Conservation (phyloP, 2,113 vertebrate genomes). For the Proteles cristata region DNA sequence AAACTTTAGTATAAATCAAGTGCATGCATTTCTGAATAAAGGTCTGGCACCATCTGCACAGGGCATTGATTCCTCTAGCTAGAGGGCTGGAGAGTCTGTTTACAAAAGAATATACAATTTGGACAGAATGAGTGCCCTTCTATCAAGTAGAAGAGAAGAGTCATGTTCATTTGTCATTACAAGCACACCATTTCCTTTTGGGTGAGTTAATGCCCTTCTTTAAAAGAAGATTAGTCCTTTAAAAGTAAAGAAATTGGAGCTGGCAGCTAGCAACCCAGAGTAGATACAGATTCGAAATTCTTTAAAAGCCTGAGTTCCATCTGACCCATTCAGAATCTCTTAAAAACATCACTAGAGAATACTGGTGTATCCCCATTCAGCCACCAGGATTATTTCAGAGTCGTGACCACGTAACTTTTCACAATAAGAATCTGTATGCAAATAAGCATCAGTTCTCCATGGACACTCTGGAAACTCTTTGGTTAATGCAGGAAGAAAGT, state of each 20-base stretch:
- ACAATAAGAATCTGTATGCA: not conserved
- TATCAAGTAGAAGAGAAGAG: conserved; percentile 70
- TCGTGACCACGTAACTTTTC: conserved; percentile 33
- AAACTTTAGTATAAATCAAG: conserved; percentile 76
- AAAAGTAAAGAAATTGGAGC: conserved; percentile 71
- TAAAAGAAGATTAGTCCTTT: conserved; percentile 73
- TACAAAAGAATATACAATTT: conserved; percentile 75
- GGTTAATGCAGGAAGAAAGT: conserved; percentile 47
- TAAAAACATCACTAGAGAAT: conserved; percentile 22
- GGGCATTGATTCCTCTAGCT: conserved; percentile 60
- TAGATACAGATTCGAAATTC: conserved; percentile 49
- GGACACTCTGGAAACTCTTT: not conserved
- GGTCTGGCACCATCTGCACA: conserved; percentile 66
- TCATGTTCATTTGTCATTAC: conserved; percentile 75
- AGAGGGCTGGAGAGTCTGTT: conserved; percentile 68
- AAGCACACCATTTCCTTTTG: conserved; percentile 74
- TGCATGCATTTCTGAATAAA: conserved; percentile 61
- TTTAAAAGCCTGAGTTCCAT: conserved; percentile 52
- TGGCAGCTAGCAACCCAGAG: conserved; percentile 59
- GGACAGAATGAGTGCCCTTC: conserved; percentile 68
- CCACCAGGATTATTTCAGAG: conserved; percentile 48
- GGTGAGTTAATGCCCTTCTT: conserved; percentile 73
- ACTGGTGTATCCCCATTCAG: not conserved
- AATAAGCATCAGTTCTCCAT: not conserved
- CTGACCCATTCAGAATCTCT: conserved; percentile 46